A percentile compares a stretch with the other conserved stretches of the same genome.
Conservation (phyloP, 1,140 invertebrate species). For the Euwallacea fornicatus region DNA sequence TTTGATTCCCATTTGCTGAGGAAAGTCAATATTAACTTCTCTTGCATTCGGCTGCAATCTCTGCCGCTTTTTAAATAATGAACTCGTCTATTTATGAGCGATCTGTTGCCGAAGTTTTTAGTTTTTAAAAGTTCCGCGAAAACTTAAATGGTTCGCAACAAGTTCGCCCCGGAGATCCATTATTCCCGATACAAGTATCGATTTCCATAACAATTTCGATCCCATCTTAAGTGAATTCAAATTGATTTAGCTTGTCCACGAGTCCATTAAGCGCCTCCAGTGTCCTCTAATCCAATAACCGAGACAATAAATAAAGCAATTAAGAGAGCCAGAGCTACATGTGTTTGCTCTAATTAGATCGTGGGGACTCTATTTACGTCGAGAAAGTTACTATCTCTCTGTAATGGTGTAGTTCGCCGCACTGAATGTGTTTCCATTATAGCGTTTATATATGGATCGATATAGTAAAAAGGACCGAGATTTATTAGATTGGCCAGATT, state of each 20-base stretch:
- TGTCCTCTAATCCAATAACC: not conserved
- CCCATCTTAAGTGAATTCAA: too few relatives aligned
- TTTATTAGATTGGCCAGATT: conserved; percentile 3
- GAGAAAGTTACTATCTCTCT: conserved; percentile 1
- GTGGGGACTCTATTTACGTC: not conserved
- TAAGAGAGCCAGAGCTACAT: conserved; percentile 4
- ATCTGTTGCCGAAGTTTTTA: too few relatives aligned
- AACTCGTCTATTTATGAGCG: too few relatives aligned
- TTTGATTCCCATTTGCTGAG: conserved; percentile 9
- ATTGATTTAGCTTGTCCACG: too few relatives aligned
- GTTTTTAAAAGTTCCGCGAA: too few relatives aligned
- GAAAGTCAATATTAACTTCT: conserved; percentile 8
- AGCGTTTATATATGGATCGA: not conserved
- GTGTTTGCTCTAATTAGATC: conserved; percentile 6
- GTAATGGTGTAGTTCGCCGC: not conserved
- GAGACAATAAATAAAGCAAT: conserved; percentile 5
- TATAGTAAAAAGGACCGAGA: not conserved
- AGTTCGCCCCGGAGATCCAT: too few relatives aligned
- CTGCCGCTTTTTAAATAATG: too few relatives aligned
- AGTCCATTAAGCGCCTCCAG: too few relatives aligned
- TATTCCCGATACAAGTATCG: too few relatives aligned
- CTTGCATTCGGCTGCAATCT: conserved; percentile 2
- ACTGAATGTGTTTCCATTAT: conserved; percentile 1
- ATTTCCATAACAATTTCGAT: too few relatives aligned
- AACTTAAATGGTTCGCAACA: too few relatives aligned